Base-by-base conservation (phyloP, 2,113 vertebrate genomes). In the Macrotis lagotis region DNA sequence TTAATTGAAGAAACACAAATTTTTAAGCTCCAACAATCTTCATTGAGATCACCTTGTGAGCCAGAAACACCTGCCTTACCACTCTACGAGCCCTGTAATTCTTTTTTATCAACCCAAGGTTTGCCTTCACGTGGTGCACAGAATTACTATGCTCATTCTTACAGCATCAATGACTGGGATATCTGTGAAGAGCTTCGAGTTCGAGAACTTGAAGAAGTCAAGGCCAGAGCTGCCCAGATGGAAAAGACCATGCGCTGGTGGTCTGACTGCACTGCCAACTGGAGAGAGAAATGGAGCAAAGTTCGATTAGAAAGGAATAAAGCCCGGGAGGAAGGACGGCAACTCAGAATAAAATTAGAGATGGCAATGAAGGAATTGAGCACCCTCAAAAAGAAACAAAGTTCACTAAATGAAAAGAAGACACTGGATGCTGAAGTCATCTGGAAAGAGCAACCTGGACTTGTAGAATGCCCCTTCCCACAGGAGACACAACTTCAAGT, bases 201-300 rank as follows among this genome's bases (percentile, higher is more conserved):
- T 94, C 96, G 8, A 44, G 98, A 99, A 26, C 94, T 99, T 24
- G 97, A 98, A 89, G 98, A 98, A 92, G 96, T 96, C 88, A 98
- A 98, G 93, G 97, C 98, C 52, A 97, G 98, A 96, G 98, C 98
- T 3, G 98, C 98, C 0, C 98, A 98, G 97, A 98, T 99, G 98
- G 98, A 99, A 91, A 99, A 99, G 96, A 99, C 98, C 37, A 98
- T 98, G 98, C 97, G 97, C 1, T 99, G 98, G 98, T 98, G 98
- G 98, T 98, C 98, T 1, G 98, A 98, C 3, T 98, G 98, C 93
- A 99, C 98, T 0, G 98, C 98, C 91, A 98, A 97, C 48, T 99
- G 98, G 98, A 97, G 98, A 16, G 98, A 98, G 91, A 99, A 98
- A 49, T 98, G 98, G 98, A 98, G 98, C 31, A 98, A 98, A 94